Base-by-base conservation (phyloP, 1,140 invertebrate species). In the Glossosoma conforme region DNA sequence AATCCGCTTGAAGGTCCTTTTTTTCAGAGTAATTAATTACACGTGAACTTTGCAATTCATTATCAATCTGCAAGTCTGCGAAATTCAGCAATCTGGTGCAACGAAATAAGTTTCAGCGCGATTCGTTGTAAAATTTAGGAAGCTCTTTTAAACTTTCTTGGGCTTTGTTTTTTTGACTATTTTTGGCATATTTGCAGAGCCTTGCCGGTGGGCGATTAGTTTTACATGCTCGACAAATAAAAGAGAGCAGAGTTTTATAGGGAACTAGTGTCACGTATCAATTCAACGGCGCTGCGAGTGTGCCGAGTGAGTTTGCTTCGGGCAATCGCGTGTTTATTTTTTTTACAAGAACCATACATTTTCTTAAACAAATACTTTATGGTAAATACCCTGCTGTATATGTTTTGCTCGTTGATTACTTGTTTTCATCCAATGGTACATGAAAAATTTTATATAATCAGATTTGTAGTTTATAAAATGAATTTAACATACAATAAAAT, bases 81-180 rank as follows among this genome's bases (percentile, higher is more conserved):
- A 52, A 56, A 56, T 56, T 44, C 54, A 35, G 14, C 52, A 47
- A 56, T 56, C 54, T 44, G 36, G 48, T 24, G 48, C 33, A 36
- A 44, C 37, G 45, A 43, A 56, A 52, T 56, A 56, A 57, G 22
- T 50, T 52, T 28, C 45, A 49, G 50, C 55, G 52, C 49, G 55
- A 57, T 57, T 57, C 55, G 49, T 49, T 42, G 55, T 57, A 57
- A 57, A 57, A 49, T 56, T 52, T 36, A 20, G 17, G 24, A 24
- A 14, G 42, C 42, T 38, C 46, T 21, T 33, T 38, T 38, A 10
- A 10, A 4, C 5, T 38, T 25, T 19, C 24, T 44, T 17, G 13
- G 35, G 19, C 30, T 44, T 45, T 44, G 35, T 44, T 49, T 48
- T 35, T 36, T 42, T 24, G 20, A 14, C 15, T 21, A 28, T 47